A percentile compares a stretch with the other conserved stretches of the same genome.
Conservation (phyloP, 2,888 invertebrate genomes). For the Temnothorax rugatulus region DNA sequence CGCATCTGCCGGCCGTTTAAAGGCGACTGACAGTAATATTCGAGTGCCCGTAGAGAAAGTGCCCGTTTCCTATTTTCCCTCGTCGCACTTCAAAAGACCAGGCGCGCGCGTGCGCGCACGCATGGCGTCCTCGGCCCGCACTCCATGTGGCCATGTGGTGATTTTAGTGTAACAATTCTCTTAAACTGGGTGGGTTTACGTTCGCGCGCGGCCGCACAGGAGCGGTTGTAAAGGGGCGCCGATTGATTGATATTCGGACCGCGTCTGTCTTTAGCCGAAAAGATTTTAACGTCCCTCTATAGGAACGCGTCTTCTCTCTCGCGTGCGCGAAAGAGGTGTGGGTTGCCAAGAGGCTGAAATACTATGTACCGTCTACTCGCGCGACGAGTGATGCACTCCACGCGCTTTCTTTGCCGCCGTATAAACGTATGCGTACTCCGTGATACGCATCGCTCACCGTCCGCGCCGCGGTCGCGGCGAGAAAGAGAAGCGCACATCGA, state of each 20-base stretch:
- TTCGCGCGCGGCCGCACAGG: conserved; percentile 62
- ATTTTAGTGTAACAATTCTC: conserved; percentile 83
- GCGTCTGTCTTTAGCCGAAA: conserved; percentile 70
- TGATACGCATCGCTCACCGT: conserved; percentile 49
- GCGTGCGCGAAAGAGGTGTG: background rate
- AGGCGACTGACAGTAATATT: conserved; percentile 67
- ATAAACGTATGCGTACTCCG: conserved; percentile 19
- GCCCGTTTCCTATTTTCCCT: conserved; percentile 71
- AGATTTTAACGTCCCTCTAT: conserved; percentile 61
- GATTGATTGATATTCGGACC: conserved; percentile 83
- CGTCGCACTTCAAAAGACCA: conserved; percentile 72
- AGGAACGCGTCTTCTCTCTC: conserved; percentile 13
- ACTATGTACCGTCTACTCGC: conserved; percentile 56
- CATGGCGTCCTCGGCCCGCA: conserved; percentile 53
- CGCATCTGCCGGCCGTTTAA: conserved; percentile 59
- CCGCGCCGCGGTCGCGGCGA: background rate
- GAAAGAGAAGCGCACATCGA: conserved; percentile 29
- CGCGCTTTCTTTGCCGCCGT: conserved; percentile 63
- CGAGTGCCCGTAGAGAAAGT: conserved; percentile 68
- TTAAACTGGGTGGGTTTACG: conserved; percentile 76
- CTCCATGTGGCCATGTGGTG: conserved; percentile 79
- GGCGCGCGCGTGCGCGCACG: conserved; percentile 56
- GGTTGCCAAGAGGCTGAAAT: conserved; percentile 51
- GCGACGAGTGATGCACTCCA: conserved; percentile 78
- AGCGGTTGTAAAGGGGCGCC: conserved; percentile 79